Base-by-base conservation (phyloP, 2,113 vertebrate genomes). In the Thalassoma bifasciatum region DNA sequence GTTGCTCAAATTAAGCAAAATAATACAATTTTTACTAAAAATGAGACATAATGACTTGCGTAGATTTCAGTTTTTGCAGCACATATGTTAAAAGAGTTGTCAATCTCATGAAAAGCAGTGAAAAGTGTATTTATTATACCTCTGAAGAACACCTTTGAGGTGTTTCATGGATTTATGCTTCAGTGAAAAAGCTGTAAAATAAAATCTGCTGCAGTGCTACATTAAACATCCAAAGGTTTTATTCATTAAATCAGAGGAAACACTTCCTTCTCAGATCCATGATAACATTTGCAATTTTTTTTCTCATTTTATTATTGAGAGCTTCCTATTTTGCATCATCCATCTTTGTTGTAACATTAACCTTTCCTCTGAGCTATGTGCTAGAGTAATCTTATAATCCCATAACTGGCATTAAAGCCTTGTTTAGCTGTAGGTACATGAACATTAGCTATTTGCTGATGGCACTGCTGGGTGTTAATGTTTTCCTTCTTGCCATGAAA, bases 391-490 rank as follows among this genome's bases (percentile, higher is more conserved):
- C 66, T 67, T 34, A 52, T 61, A 51, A 49, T 44, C 72, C 23
- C 49, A 66, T 72, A 67, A 73, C 22, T 57, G 60, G 37, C 66
- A 65, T 70, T 73, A 67, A 80, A 85, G 68, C 50, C 66, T 63
- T 68, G 79, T 81, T 79, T 83, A 57, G 78, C 69, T 77, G 64
- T 26, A 84, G 72, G 76, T 84, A 47, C 42, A 42, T 38, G 23
- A 72, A 66, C 79, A 75, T 69, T 64, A 64, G 67, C 75, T 44
- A 52, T 65, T 61, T 60, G 82, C 75, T 72, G 67, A 84, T 65
- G 70, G 81, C 61, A 24, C 8, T 26, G 79, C 66, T 67, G 66
- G 67, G 40, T 47, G 52, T 75, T 73, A 79, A 82, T 72, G 73
- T 72, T 50, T 56, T 56, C 58, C 23, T 63, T 82, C 17, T 50